Percentiles rank a stretch among this genome's conserved stretches.
phyloP scores from a whole-genome alignment of 1,140 invertebrate genomes.

The Drosophila trapezifrons region DNA sequence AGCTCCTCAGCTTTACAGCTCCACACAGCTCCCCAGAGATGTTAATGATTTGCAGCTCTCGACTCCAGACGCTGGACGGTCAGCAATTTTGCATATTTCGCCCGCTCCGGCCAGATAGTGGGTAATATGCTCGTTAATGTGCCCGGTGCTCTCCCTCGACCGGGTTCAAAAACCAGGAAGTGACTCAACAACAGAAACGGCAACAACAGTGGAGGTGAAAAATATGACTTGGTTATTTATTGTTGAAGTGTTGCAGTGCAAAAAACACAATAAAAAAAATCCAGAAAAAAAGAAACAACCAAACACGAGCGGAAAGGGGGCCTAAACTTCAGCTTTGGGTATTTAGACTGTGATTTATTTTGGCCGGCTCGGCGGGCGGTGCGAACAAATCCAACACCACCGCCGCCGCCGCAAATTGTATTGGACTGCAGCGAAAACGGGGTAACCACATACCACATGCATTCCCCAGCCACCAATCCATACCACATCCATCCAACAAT shows the following conservation, averaged over 20 bases:
- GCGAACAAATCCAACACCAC: slow-evolving; percentile 32
- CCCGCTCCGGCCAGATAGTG: slow-evolving; percentile 61
- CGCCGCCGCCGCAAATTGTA: slow-evolving; percentile 39
- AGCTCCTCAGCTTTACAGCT: not conserved
- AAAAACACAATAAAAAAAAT: slow-evolving; percentile 49
- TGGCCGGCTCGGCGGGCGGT: slow-evolving; percentile 69
- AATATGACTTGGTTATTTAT: slow-evolving; percentile 83
- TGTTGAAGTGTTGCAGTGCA: slow-evolving; percentile 81
- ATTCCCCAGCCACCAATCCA: slow-evolving; percentile 14
- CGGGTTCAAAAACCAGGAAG: slow-evolving; percentile 80
- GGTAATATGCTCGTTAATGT: slow-evolving; percentile 82
- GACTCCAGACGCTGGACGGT: slow-evolving; percentile 36
- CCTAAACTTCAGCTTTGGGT: slow-evolving; percentile 77
- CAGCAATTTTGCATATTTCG: slow-evolving; percentile 81
- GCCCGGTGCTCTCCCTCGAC: slow-evolving; percentile 57
- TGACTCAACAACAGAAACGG: slow-evolving; percentile 74
- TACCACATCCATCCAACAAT: slow-evolving; percentile 56
- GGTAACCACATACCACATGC: slow-evolving; percentile 39
- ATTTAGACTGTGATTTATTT: slow-evolving; percentile 82
- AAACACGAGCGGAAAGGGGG: slow-evolving; percentile 51
- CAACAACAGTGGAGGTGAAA: slow-evolving; percentile 68
- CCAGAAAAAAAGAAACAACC: slow-evolving; percentile 19
- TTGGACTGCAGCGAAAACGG: slow-evolving; percentile 31
- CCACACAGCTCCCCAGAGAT: slow-evolving; percentile 52
- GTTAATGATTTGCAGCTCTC: slow-evolving; percentile 80